Evolutionary conservation across 2,113 vertebrate species (phyloP).

Genomic region (Geothlypis trichas): DNA sequence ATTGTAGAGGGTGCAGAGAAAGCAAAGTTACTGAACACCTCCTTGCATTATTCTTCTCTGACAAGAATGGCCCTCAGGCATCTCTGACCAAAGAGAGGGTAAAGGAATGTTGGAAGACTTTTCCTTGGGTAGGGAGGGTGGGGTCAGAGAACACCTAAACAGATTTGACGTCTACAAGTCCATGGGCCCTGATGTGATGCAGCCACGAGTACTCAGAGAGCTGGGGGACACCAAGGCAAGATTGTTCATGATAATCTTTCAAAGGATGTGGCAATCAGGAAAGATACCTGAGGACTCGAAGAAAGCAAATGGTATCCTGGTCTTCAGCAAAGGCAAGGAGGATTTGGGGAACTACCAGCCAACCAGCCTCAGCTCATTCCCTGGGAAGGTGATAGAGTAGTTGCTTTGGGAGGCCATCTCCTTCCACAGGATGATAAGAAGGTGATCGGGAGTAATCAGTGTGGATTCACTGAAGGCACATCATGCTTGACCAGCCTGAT

Average conservation of each 20-base stretch:
- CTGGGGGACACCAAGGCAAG: neutral
- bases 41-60: neutral
- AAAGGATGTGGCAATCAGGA: neutral
- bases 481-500: neutral
- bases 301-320: neutral
- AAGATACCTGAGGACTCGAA: neutral
- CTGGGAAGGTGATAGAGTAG: neutral
- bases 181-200: rapidly evolving
- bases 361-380: neutral
- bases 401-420: neutral
- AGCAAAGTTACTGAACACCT: neutral
- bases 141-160: neutral
- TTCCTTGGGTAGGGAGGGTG: neutral
- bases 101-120: neutral
- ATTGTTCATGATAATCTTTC: neutral
- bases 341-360: neutral
- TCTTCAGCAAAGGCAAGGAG: neutral
- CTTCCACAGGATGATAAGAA: neutral
- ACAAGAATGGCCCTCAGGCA: neutral
- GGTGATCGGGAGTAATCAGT: neutral
- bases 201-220: neutral
- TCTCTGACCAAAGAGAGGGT: neutral
- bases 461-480: neutral
- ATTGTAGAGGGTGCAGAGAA: neutral
- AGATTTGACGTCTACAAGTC: neutral